phyloP scores from a whole-genome alignment of 2,797 vertebrate species.

The Pangasius krempfi region DNA sequence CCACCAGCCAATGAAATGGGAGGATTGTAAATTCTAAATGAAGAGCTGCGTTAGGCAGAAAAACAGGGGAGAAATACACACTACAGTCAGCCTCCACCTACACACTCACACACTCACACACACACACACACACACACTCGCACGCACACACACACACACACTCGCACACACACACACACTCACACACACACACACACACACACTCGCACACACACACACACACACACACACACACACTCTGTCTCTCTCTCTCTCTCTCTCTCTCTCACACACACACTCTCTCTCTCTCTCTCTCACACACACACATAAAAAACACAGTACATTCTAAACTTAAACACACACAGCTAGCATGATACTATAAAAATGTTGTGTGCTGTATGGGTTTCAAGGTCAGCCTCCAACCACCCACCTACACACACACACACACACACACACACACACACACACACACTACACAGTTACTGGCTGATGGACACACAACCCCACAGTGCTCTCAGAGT shows the following conservation, averaged over 20 bases:
- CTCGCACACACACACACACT: no score
- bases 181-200: no score
- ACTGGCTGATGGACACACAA: constrained; percentile 9
- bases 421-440: background rate
- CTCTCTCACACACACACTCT: background rate
- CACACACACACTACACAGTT: background rate
- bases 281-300: background rate
- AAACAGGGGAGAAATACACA: background rate
- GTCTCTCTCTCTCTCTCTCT: background rate
- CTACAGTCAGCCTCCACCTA: background rate
- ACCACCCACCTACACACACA: background rate
- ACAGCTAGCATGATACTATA: background rate
- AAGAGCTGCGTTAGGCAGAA: background rate
- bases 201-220: no score
- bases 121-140: no score
- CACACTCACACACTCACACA: background rate
- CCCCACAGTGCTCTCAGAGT: constrained; percentile 10
- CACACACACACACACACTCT: background rate
- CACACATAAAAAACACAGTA: background rate
- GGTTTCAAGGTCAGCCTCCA: background rate
- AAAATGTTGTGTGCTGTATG: background rate
- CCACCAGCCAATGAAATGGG: background rate
- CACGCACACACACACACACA: background rate
- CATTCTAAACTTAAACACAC: constrained; percentile 2
- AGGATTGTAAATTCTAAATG: background rate